phyloP scores from a whole-genome alignment of 2,888 invertebrate species.

The Argyresthia albistria region DNA sequence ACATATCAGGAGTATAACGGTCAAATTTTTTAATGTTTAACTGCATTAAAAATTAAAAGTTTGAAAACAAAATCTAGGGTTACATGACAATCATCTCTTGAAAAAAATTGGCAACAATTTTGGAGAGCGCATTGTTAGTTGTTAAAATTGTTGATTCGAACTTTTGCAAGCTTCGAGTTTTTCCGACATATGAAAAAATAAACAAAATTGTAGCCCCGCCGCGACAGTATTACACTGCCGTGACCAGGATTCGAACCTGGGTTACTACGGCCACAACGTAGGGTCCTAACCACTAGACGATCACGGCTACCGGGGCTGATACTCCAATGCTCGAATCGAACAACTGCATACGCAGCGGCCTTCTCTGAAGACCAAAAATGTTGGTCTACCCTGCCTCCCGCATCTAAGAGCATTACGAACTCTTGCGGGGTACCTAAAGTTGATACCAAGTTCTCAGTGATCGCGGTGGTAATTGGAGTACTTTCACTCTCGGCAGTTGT shows the following conservation, averaged over 20 bases:
- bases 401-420: slow-evolving; percentile 2
- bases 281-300: slow-evolving; percentile 83
- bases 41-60: too few relatives aligned
- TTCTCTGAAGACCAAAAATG: slow-evolving; percentile 1
- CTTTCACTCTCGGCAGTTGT: slow-evolving; percentile 14
- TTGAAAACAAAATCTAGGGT: too few relatives aligned
- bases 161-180: too few relatives aligned
- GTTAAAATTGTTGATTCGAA: too few relatives aligned
- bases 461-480: slow-evolving; percentile 8
- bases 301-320: slow-evolving; percentile 70
- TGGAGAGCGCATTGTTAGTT: too few relatives aligned
- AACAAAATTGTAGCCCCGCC: slow-evolving; percentile 2
- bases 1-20: too few relatives aligned
- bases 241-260: slow-evolving; percentile 84
- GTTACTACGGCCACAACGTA: slow-evolving; percentile 83
- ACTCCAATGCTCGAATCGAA: slow-evolving; percentile 10
- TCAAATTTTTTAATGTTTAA: too few relatives aligned
- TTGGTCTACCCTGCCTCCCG: slow-evolving; percentile 12
- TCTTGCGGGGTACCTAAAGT: slow-evolving; percentile 6
- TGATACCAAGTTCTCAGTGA: slow-evolving; percentile 7
- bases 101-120: too few relatives aligned
- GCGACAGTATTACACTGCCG: slow-evolving; percentile 56
- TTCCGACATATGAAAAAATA: too few relatives aligned
- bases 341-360: slow-evolving; percentile 1
- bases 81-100: too few relatives aligned